Conservation (phyloP, 2,888 invertebrate genomes). For the Phoenoteleia sp. region DNA sequence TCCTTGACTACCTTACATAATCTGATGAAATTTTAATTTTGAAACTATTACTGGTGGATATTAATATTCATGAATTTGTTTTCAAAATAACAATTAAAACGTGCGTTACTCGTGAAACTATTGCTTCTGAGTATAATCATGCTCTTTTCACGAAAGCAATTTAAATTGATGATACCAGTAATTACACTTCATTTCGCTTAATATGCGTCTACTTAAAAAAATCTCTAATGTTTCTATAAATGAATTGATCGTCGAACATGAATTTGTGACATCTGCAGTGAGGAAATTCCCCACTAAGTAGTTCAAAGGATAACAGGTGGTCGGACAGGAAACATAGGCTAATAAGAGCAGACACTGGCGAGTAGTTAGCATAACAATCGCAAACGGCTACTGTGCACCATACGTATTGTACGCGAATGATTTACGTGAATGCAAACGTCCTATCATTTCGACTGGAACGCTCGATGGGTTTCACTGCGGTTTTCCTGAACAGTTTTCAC, state of each 20-base stretch:
- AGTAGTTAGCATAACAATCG: constrained; percentile 86
- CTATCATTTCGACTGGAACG: constrained; percentile 77
- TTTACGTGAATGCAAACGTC: constrained; percentile 81
- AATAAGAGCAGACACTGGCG: constrained; percentile 83
- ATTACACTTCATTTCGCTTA: constrained; percentile 47
- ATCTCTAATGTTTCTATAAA: constrained; percentile 57
- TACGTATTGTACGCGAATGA: constrained; percentile 81
- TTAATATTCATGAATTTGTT: no score
- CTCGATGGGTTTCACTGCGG: constrained; percentile 77
- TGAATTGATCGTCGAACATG: constrained; percentile 58
- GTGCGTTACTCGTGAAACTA: no score
- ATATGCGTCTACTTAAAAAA: constrained; percentile 51
- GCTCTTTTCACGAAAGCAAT: constrained; percentile 37
- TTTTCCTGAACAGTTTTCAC: constrained; percentile 72
- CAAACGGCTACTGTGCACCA: constrained; percentile 81
- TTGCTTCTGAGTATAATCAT: no score
- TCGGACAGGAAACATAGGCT: constrained; percentile 85
- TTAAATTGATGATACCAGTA: constrained; percentile 21
- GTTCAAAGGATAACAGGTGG: constrained; percentile 85
- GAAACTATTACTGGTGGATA: no score
- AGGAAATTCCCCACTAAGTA: constrained; percentile 73
- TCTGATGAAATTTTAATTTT: no score
- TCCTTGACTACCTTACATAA: no score
- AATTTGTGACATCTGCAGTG: constrained; percentile 68
- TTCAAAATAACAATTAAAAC: no score